Conservation (phyloP, 2,888 invertebrate genomes). For the Cerastis rubricosa region DNA sequence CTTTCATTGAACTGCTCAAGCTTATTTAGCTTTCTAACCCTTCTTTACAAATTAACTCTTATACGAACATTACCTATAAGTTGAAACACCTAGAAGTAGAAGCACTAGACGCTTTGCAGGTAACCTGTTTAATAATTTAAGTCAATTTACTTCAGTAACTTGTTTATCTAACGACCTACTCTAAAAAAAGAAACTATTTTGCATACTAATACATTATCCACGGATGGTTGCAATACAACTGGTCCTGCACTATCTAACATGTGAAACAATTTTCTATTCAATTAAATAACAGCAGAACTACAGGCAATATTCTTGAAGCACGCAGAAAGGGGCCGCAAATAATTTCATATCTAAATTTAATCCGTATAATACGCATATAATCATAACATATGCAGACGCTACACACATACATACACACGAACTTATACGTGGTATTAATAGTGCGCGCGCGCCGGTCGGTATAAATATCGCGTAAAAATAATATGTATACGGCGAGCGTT, state of each 20-base stretch:
- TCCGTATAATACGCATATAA: conserved; percentile 75
- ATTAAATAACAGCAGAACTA: conserved; percentile 58
- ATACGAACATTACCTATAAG: not conserved
- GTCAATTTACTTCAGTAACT: conserved; percentile 1
- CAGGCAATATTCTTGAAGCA: conserved; percentile 51
- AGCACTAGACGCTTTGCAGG: not conserved
- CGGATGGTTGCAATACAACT: not conserved
- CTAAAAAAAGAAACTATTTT: not conserved
- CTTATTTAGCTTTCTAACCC: not conserved
- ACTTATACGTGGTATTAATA: conserved; percentile 69
- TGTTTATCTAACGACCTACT: conserved; percentile 5
- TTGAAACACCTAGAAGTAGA: not conserved
- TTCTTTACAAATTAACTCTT: not conserved
- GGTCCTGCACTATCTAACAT: not conserved
- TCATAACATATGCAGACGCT: conserved; percentile 80
- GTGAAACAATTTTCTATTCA: conserved; percentile 20
- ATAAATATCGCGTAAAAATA: conserved; percentile 82
- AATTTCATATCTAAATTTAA: conserved; percentile 82
- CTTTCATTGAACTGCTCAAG: not conserved
- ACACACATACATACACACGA: conserved; percentile 55
- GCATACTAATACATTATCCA: not conserved
- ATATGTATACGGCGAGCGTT: conserved; percentile 74
- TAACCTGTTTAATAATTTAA: not conserved
- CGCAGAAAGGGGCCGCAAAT: conserved; percentile 74
- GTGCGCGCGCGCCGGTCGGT: conserved; percentile 75